phyloP scores from a whole-genome alignment of 2,113 vertebrate species.

The Platichthys stellatus region DNA sequence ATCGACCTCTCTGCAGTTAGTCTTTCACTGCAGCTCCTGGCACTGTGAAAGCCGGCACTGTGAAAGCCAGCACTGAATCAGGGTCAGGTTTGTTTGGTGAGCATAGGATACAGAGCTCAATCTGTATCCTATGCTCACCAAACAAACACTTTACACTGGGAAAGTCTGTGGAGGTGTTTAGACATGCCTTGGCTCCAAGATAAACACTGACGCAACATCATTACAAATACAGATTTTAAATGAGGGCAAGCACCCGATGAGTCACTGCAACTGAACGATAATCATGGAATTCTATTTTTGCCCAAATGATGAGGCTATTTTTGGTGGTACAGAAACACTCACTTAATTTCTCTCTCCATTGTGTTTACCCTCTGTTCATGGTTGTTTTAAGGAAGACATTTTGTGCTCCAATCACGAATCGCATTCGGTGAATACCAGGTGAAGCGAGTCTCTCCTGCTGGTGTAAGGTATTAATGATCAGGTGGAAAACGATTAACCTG shows the following conservation, averaged over 20 bases:
- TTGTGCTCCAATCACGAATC: slow-evolving; percentile 37
- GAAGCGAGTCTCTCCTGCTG: background rate
- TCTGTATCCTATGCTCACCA: too few relatives aligned
- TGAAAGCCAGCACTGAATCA: slow-evolving; percentile 19
- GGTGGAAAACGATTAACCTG: slow-evolving; percentile 7
- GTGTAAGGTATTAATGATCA: background rate
- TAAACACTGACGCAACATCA: slow-evolving; percentile 35
- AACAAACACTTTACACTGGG: slow-evolving; percentile 2
- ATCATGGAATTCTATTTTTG: slow-evolving; percentile 44
- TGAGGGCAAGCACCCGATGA: slow-evolving; percentile 45
- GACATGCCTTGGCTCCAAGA: slow-evolving; percentile 29
- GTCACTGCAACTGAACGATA: slow-evolving; percentile 50
- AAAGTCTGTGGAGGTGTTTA: slow-evolving; percentile 38
- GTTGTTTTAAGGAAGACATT: slow-evolving; percentile 79
- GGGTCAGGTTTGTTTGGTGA: slow-evolving; percentile 23
- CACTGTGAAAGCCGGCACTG: slow-evolving; percentile 17
- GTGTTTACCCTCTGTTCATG: slow-evolving; percentile 59
- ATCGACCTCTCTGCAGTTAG: slow-evolving; percentile 34
- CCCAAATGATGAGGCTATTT: slow-evolving; percentile 59
- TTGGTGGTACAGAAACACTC: slow-evolving; percentile 40
- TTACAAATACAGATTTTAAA: slow-evolving; percentile 39
- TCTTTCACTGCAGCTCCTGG: slow-evolving; percentile 44
- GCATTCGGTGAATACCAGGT: slow-evolving; percentile 14
- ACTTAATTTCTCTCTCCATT: slow-evolving; percentile 66
- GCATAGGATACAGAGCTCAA: background rate